Evolutionary conservation across 2,888 invertebrate genomes (phyloP).

Genomic region (Scrobipalpa atriplicella): DNA sequence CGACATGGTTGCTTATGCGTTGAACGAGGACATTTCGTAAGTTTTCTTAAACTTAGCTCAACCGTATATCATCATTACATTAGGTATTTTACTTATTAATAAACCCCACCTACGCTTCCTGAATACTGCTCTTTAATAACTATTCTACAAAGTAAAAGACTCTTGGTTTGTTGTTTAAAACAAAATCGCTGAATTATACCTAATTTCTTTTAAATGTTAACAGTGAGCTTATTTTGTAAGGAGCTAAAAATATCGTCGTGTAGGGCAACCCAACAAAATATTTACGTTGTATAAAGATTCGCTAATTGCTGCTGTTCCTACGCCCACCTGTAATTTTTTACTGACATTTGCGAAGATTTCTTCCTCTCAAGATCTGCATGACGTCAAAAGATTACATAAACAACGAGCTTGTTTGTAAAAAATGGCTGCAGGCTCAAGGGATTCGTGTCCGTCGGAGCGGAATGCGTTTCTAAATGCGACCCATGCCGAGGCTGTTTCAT

Average conservation of each 20-base stretch:
- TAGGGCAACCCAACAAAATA: not conserved
- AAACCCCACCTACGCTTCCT: too few relatives aligned
- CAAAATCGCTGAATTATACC: too few relatives aligned
- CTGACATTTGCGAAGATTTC: not conserved
- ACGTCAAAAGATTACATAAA: not conserved
- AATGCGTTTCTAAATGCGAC: constrained; percentile 25
- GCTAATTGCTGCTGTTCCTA: not conserved
- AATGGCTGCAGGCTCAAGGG: not conserved
- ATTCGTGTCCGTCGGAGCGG: constrained; percentile 19
- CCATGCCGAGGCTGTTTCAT: constrained; percentile 17
- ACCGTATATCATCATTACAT: not conserved
- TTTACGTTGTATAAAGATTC: not conserved
- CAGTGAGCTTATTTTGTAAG: not conserved
- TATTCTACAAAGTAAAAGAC: too few relatives aligned
- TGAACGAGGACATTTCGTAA: not conserved
- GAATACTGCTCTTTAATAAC: too few relatives aligned
- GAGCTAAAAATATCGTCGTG: not conserved
- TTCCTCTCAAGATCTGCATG: not conserved
- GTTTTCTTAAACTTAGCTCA: not conserved
- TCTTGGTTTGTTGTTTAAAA: too few relatives aligned
- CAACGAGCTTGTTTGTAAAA: constrained; percentile 1
- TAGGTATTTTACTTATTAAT: too few relatives aligned
- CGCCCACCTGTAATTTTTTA: not conserved
- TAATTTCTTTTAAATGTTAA: too few relatives aligned
- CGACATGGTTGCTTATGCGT: not conserved